A percentile compares a stretch with the other conserved stretches of the same genome.
Evolutionary conservation across 2,797 vertebrate species (phyloP).

Genomic region (Sarcoramphus papa): DNA sequence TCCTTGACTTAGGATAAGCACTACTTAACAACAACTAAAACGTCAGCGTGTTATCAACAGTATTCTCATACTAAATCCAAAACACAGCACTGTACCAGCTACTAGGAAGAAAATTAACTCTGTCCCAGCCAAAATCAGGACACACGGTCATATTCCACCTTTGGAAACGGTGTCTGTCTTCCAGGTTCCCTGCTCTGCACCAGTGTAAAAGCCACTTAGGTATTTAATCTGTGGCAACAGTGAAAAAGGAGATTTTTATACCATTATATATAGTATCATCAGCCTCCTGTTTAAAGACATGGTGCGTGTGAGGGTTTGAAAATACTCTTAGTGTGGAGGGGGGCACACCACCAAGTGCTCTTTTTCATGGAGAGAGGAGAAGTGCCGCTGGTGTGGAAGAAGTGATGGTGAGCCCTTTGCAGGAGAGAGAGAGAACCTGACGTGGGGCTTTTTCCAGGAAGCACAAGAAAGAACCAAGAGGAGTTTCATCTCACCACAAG

Average conservation of each 20-base stretch:
- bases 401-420: neutral
- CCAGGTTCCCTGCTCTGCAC: neutral
- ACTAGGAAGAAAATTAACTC: neutral
- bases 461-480: neutral
- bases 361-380: neutral
- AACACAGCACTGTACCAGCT: too few relatives aligned
- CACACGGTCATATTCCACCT: neutral
- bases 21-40: too few relatives aligned
- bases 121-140: neutral
- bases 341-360: fast-evolving
- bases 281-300: neutral
- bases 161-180: neutral
- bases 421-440: neutral
- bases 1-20: neutral
- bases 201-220: neutral
- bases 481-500: neutral
- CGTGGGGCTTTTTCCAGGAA: slow-evolving; percentile 14
- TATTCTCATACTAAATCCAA: too few relatives aligned
- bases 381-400: neutral
- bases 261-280: neutral
- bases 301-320: neutral
- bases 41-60: too few relatives aligned
- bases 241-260: neutral
- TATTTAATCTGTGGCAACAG: neutral
- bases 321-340: neutral